Evolutionary conservation across 2,888 invertebrate species (phyloP).

Genomic region (Peribatodes rhomboidaria): DNA sequence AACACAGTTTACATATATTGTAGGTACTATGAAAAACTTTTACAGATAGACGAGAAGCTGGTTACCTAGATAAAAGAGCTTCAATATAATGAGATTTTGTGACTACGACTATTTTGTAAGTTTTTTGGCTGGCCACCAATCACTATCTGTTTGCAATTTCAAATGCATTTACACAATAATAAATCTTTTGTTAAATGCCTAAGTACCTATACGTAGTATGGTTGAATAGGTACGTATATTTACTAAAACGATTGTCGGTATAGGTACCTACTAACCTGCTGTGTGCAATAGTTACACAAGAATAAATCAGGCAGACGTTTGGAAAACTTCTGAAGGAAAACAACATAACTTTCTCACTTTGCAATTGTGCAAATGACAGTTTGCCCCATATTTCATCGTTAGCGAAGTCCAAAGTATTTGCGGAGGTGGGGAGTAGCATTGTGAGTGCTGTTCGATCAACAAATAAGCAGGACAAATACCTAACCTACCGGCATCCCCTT

Average conservation of each 20-base stretch:
- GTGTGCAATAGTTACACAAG: not conserved
- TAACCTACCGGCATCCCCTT: constrained; percentile 53
- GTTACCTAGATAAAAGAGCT: constrained; percentile 10
- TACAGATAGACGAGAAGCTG: constrained; percentile 4
- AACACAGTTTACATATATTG: constrained; percentile 5
- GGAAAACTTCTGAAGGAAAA: constrained; percentile 12
- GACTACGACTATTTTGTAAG: constrained; percentile 22
- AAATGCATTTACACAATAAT: constrained; percentile 1
- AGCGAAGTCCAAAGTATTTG: constrained; percentile 47
- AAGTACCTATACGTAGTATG: too few relatives aligned
- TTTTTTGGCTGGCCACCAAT: constrained; percentile 47
- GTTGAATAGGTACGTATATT: too few relatives aligned
- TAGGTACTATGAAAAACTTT: constrained; percentile 6
- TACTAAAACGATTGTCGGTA: too few relatives aligned
- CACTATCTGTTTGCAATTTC: constrained; percentile 5
- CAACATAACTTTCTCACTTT: constrained; percentile 10
- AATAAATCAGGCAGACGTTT: not conserved
- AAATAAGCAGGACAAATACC: constrained; percentile 66
- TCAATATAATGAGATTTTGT: constrained; percentile 9
- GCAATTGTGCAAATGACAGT: constrained; percentile 20
- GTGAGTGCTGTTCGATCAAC: constrained; percentile 57
- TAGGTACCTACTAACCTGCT: not conserved
- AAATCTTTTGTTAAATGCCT: too few relatives aligned
- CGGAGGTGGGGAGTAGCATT: constrained; percentile 48
- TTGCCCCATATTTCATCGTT: constrained; percentile 26